Base-by-base conservation (phyloP, 2,888 invertebrate species). In the Trypoxylon attenuatum region DNA sequence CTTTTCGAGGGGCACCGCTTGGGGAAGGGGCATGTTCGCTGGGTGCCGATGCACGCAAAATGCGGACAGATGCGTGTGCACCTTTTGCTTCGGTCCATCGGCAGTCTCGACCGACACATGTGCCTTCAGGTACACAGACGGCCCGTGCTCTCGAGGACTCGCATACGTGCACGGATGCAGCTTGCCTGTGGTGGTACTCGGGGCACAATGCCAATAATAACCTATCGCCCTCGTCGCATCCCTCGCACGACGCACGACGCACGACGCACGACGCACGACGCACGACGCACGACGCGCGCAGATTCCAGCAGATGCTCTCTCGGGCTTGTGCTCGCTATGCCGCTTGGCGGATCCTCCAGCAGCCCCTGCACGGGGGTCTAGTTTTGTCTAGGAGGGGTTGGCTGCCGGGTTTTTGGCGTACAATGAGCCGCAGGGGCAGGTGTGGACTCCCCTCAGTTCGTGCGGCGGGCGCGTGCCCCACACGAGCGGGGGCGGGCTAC, bases 401-500 rank as follows among this genome's bases (percentile, higher is more conserved):
- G 53, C 45, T 55, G 66, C 65, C 54, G 62, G 69, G 60, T 66
- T 76, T 73, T 64, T 52, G 69, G 56, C 71, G 71, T 72, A 82
- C 83, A 82, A 83, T 84, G 75, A 79, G 76, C 76, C 74, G 62
- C 73, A 80, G 72, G 78, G 85, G 86, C 86, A 86, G 86, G 86
- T 86, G 86, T 85, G 83, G 71, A 70, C 73, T 78, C 73, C 70
- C 76, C 78, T 71, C 59, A 57, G 71, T 69, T 57, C 67, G 71
- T 71, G 33, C 33, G 70, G 76, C 81, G 73, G 84, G 82, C 87
- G 87, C 87, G 87, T 87, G 87, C 85, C 86, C 81, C 84, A 86
- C 87, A 87, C 87, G 86, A 86, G 87, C 84, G 86, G 82, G 81
- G 87, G 86, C 86, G 86, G 84, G 77, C 60, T 75, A 60, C 57